Conservation (phyloP, 2,888 invertebrate species). For the Dasypogon diadema region DNA sequence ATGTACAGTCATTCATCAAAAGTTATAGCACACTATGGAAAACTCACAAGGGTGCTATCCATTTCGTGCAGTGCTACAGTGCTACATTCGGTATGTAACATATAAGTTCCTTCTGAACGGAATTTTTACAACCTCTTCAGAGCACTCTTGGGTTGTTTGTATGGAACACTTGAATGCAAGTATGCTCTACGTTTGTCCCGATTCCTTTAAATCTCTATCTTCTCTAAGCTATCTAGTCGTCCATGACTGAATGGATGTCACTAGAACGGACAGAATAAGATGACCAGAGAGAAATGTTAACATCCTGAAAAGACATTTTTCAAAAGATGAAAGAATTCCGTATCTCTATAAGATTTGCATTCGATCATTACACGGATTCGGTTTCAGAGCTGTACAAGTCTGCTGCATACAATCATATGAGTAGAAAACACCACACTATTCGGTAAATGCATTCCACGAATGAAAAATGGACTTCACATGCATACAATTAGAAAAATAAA, state of each 20-base stretch:
- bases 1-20: conserved; percentile 10
- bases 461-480: no score
- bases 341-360: conserved; percentile 25
- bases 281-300: conserved; percentile 16
- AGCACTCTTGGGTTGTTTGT: conserved; percentile 27
- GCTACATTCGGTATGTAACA: conserved; percentile 3
- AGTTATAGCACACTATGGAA: conserved; percentile 27
- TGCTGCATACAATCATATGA: no score
- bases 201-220: conserved; percentile 32
- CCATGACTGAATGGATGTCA: conserved; percentile 38
- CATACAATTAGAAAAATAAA: no score
- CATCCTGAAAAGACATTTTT: conserved; percentile 36
- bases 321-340: conserved; percentile 34
- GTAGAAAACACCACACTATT: no score
- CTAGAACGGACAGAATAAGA: conserved; percentile 23
- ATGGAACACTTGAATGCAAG: conserved; percentile 36
- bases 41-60: conserved; percentile 31
- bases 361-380: conserved; percentile 20
- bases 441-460: no score
- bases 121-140: conserved; percentile 36
- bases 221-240: conserved; percentile 38
- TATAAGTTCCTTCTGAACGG: conserved; percentile 4
- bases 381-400: no score
- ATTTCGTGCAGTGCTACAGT: conserved; percentile 10
- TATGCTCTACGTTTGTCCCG: conserved; percentile 18